Evolutionary conservation across 2,113 vertebrate species (phyloP).

Genomic region (Bostrychus sinensis): DNA sequence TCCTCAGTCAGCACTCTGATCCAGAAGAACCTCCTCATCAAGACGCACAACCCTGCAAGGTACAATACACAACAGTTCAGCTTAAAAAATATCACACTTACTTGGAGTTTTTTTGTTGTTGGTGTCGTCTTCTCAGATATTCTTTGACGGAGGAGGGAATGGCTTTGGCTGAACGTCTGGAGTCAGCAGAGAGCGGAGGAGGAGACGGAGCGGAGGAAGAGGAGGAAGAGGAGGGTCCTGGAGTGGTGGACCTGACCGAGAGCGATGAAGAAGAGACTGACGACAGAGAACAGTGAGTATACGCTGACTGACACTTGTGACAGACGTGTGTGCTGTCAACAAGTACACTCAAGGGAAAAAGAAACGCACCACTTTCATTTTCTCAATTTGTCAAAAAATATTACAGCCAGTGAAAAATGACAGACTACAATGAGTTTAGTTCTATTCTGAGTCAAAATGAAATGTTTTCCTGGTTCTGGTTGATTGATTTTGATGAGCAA

Average conservation of each 20-base stretch:
- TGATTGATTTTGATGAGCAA: too few species aligned
- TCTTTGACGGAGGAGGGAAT: conserved; percentile 83
- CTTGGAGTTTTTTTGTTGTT: not conserved
- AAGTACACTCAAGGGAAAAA: too few species aligned
- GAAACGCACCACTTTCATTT: too few species aligned
- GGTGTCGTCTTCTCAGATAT: conserved; percentile 79
- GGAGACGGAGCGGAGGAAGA: not conserved
- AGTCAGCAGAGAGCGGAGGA: conserved; percentile 16
- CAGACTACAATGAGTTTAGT: too few species aligned
- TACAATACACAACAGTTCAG: conserved; percentile 27
- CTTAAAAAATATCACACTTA: not conserved
- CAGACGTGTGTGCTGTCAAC: too few species aligned
- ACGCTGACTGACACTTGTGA: too few species aligned
- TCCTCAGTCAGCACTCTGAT: conserved; percentile 86
- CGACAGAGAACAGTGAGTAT: conserved; percentile 27
- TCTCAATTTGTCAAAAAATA: too few species aligned
- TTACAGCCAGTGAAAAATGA: too few species aligned
- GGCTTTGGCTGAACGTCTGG: conserved; percentile 79
- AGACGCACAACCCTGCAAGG: conserved; percentile 86
- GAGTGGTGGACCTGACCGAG: conserved; percentile 2
- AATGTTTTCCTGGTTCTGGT: too few species aligned
- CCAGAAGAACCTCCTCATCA: conserved; percentile 84
- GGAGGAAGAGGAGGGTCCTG: not conserved
- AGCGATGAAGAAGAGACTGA: conserved; percentile 2
- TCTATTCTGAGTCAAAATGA: too few species aligned